phyloP scores from a whole-genome alignment of 2,888 invertebrate genomes.

The Mythimna lalbum region DNA sequence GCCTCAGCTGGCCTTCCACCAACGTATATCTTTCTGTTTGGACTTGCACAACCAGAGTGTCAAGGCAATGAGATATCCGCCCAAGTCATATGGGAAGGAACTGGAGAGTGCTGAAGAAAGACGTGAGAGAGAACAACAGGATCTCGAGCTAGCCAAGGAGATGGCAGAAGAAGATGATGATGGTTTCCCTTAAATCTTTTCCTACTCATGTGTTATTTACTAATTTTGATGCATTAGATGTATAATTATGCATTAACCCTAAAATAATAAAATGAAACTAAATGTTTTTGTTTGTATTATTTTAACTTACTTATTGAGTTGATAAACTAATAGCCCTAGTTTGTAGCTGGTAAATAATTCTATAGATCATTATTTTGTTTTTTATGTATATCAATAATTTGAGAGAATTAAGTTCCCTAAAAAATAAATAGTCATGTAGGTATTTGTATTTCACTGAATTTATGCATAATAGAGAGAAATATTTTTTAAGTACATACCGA shows the following conservation, averaged over 20 bases:
- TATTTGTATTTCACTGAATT: too few species aligned
- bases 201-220: slow-evolving; percentile 48
- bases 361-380: not conserved
- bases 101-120: slow-evolving; percentile 99
- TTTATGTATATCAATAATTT: not conserved
- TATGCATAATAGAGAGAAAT: too few species aligned
- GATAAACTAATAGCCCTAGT: not conserved
- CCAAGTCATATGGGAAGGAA: slow-evolving; percentile 99
- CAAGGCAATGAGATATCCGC: slow-evolving; percentile 99
- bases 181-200: slow-evolving; percentile 91
- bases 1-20: slow-evolving; percentile 98
- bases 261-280: slow-evolving; percentile 56
- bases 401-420: too few species aligned
- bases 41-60: slow-evolving; percentile 99
- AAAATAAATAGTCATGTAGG: too few species aligned
- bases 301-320: slow-evolving; percentile 4
- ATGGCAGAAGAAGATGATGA: slow-evolving; percentile 99
- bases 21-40: slow-evolving; percentile 98
- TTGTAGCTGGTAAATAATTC: not conserved
- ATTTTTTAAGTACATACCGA: too few species aligned
- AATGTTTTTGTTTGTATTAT: slow-evolving; percentile 35
- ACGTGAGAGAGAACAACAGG: slow-evolving; percentile 98
- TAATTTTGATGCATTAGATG: slow-evolving; percentile 66
- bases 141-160: slow-evolving; percentile 99
- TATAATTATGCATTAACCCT: slow-evolving; percentile 66